Evolutionary conservation across 1,140 invertebrate genomes (phyloP).

Genomic region (Drosophila miranda): DNA sequence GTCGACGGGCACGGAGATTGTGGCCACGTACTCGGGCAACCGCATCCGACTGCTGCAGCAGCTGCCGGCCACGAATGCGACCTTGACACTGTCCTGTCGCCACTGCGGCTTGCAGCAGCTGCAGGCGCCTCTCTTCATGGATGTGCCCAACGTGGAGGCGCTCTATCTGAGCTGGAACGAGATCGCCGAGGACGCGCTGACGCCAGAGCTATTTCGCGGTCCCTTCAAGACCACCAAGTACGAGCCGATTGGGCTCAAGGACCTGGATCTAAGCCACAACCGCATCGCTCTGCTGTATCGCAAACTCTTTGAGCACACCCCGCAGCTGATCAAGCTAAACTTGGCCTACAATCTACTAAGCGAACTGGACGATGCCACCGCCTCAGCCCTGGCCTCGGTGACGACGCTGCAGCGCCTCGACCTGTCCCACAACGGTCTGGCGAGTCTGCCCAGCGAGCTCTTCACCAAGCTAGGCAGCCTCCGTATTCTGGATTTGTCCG

Average conservation of each 20-base stretch:
- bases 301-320: conserved; percentile 88
- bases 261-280: conserved; percentile 88
- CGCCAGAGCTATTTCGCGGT: conserved; percentile 85
- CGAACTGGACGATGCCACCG: conserved; percentile 85
- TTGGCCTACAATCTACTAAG: conserved; percentile 88
- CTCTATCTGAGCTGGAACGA: conserved; percentile 89
- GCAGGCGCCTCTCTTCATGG: conserved; percentile 85
- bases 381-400: conserved; percentile 85
- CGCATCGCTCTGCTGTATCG: conserved; percentile 86
- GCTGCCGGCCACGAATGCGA: conserved; percentile 80
- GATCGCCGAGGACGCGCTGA: conserved; percentile 85
- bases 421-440: conserved; percentile 84
- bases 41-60: conserved; percentile 78
- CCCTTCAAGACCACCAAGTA: conserved; percentile 84
- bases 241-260: conserved; percentile 85
- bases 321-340: conserved; percentile 85
- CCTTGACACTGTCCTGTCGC: conserved; percentile 77
- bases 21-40: conserved; percentile 82
- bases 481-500: conserved; percentile 84
- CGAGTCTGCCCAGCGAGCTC: conserved; percentile 82
- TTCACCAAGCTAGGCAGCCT: conserved; percentile 83
- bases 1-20: conserved; percentile 65
- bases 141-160: conserved; percentile 85
- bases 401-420: conserved; percentile 83
- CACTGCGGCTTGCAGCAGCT: conserved; percentile 85